A percentile compares a stretch with the other conserved stretches of the same genome.
Conservation (phyloP, 2,797 vertebrate genomes). For the Ptychobarbus kaznakovi region DNA sequence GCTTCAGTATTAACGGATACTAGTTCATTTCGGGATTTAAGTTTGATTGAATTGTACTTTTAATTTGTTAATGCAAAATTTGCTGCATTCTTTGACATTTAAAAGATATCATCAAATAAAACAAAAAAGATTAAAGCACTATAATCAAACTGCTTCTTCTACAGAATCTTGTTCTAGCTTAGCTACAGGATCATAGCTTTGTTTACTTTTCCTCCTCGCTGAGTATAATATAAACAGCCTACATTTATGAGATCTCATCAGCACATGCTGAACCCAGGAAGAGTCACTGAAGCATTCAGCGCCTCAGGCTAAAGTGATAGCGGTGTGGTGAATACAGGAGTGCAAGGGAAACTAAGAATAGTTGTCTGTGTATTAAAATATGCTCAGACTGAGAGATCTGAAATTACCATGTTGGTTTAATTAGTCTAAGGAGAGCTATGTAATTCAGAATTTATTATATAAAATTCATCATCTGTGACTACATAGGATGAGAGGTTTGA, state of each 20-base stretch:
- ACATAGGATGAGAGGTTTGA: background rate
- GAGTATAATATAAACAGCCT: background rate
- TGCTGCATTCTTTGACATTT: background rate
- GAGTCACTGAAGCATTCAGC: background rate
- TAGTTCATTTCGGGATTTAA: background rate
- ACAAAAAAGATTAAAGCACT: background rate
- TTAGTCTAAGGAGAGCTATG: background rate
- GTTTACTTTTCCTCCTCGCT: background rate
- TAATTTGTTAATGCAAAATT: background rate
- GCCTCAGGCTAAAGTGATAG: background rate
- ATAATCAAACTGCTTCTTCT: background rate
- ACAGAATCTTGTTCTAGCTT: background rate
- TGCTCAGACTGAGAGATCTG: background rate
- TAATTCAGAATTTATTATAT: background rate
- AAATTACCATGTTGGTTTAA: background rate
- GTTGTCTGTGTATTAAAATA: background rate
- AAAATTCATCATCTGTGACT: background rate
- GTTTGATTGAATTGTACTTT: no score
- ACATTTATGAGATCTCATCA: conserved; percentile 5
- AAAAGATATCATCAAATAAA: background rate
- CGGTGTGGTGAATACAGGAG: background rate
- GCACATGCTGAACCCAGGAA: background rate
- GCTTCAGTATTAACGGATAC: background rate
- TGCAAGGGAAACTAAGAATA: background rate
- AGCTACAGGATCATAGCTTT: background rate